Conservation (phyloP, 1,140 invertebrate species). For the Venustaconcha ellipsiformis region DNA sequence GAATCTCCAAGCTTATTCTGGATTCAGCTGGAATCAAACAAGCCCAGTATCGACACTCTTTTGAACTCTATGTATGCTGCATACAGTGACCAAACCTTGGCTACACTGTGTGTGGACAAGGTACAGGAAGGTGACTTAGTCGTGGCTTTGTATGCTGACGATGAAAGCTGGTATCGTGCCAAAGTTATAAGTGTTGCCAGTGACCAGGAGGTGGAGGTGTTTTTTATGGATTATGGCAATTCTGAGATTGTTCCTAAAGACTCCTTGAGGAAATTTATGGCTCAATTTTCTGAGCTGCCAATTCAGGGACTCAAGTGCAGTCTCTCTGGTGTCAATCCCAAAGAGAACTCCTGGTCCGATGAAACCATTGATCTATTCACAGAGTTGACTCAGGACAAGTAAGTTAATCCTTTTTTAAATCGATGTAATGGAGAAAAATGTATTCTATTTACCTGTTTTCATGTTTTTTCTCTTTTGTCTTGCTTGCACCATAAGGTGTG, state of each 20-base stretch:
- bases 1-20: slow-evolving; percentile 52
- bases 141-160: slow-evolving; percentile 78
- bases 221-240: slow-evolving; percentile 73
- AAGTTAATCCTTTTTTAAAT: slow-evolving; percentile 8
- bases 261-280: slow-evolving; percentile 28
- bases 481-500: too few species aligned
- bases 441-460: too few species aligned
- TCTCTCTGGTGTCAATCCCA: slow-evolving; percentile 68
- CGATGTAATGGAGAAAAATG: too few species aligned
- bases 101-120: slow-evolving; percentile 9
- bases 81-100: slow-evolving; percentile 29
- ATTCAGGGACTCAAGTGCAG: slow-evolving; percentile 76
- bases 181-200: slow-evolving; percentile 78
- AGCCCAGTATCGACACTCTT: slow-evolving; percentile 29
- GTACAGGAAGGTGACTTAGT: slow-evolving; percentile 64
- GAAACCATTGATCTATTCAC: slow-evolving; percentile 36
- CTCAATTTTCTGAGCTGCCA: slow-evolving; percentile 32
- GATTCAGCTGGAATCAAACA: slow-evolving; percentile 41
- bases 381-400: slow-evolving; percentile 44
- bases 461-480: too few species aligned
- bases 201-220: slow-evolving; percentile 75
- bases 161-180: slow-evolving; percentile 83
- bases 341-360: slow-evolving; percentile 40
- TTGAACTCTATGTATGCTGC: slow-evolving; percentile 50
- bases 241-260: slow-evolving; percentile 49